Conservation (phyloP, 1,140 invertebrate species). For the Apis laboriosa region DNA sequence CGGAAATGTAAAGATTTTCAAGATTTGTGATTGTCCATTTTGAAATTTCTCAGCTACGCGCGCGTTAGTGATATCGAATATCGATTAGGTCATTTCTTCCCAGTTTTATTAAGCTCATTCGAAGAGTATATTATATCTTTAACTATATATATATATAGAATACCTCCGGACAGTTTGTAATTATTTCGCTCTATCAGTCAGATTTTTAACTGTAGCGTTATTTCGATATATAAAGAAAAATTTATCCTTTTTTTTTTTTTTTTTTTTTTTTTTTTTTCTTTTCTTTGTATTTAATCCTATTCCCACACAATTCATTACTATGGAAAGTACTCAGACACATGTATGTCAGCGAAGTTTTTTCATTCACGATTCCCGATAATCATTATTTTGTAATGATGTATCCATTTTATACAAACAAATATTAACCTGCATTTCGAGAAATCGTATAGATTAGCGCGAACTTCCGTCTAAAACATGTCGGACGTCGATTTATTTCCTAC, state of each 20-base stretch:
- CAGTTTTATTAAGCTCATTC: constrained; percentile 12
- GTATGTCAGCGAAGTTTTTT: constrained; percentile 1
- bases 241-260: no score
- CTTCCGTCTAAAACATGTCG: background rate
- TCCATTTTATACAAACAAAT: constrained; percentile 17
- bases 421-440: constrained; percentile 20
- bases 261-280: background rate
- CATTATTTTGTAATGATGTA: constrained; percentile 31
- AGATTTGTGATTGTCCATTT: constrained; percentile 17
- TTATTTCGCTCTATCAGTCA: constrained; percentile 6
- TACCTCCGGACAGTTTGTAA: constrained; percentile 29
- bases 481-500: background rate
- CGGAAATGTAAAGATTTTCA: constrained; percentile 27
- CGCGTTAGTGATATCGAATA: constrained; percentile 9
- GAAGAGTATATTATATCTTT: constrained; percentile 6
- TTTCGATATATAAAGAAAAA: background rate
- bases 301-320: no score
- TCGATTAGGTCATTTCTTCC: constrained; percentile 18
- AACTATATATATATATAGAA: background rate
- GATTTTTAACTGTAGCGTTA: constrained; percentile 24
- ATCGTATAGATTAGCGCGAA: background rate
- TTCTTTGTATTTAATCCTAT: background rate
- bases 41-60: constrained; percentile 10
- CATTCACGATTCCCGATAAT: constrained; percentile 8
- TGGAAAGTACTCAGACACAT: background rate